These are phyloP conservation scores for Synergus gifuensis DNA, from an alignment of 2,888 invertebrate species.

Conservation along the genomic window DNA sequence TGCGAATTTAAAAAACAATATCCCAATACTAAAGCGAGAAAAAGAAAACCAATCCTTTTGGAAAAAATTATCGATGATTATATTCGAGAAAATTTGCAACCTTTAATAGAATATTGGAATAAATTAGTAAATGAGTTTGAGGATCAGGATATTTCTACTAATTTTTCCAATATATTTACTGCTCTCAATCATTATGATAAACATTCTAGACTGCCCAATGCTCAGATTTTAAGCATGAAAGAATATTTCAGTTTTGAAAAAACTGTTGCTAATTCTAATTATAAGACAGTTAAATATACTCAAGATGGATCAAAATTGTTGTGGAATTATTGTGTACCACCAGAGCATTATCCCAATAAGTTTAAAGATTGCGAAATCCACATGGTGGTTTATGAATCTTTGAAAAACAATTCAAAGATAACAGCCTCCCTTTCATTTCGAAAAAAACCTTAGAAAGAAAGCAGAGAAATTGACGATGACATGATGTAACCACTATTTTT, in stretches of 20 bases:
- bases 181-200: not conserved
- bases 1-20: not conserved
- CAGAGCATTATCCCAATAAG: not conserved
- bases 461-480: no score
- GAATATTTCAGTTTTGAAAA: not conserved
- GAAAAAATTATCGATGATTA: not conserved
- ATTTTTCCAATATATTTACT: not conserved
- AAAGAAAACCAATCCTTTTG: not conserved
- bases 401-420: not conserved
- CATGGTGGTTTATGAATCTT: not conserved
- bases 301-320: not conserved
- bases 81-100: not conserved
- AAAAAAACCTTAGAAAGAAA: no score
- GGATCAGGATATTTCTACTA: not conserved
- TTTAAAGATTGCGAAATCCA: not conserved
- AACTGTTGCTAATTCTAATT: not conserved
- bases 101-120: not conserved
- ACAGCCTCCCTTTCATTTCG: not conserved
- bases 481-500: no score
- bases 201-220: not conserved
- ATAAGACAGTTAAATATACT: not conserved
- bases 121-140: not conserved
- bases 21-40: not conserved
- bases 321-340: not conserved
- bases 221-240: not conserved